Evolutionary conservation across 2,797 vertebrate genomes (phyloP).

Genomic region (Amblyraja radiata): DNA sequence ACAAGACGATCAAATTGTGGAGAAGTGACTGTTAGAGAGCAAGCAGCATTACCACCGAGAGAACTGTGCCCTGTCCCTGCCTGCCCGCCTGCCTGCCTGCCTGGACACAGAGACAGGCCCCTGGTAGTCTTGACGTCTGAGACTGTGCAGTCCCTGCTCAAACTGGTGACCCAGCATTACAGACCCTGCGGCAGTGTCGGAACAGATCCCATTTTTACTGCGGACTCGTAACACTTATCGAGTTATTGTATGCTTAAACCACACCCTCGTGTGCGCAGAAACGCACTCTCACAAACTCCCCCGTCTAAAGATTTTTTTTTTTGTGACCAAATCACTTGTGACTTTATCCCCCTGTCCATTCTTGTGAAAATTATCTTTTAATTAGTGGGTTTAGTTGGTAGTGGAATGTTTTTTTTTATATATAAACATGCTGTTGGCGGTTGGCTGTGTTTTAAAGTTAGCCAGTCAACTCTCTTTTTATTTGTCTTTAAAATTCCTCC

Average conservation of each 20-base stretch:
- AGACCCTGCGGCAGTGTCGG: conserved; percentile 6
- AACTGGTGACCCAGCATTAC: neutral
- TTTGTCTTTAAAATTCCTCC: conserved; percentile 15
- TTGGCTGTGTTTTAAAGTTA: conserved; percentile 6
- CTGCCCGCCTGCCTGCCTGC: conserved; percentile 39
- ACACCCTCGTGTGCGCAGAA: neutral
- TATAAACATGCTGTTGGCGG: neutral
- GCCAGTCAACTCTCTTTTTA: neutral
- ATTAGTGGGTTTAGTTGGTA: conserved; percentile 23
- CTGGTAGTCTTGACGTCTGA: conserved; percentile 1
- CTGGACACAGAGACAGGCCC: neutral
- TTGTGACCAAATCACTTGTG: conserved; percentile 36
- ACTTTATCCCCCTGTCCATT: neutral
- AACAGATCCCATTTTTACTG: conserved; percentile 29
- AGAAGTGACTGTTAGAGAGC: conserved; percentile 88
- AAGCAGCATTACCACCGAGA: neutral
- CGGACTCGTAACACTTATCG: conserved; percentile 23
- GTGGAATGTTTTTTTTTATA: neutral
- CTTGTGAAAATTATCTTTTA: conserved; percentile 27
- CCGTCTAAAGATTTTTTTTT: conserved; percentile 24
- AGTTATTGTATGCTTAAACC: conserved; percentile 31
- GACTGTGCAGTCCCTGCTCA: neutral
- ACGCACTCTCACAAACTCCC: neutral
- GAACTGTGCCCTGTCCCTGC: neutral
- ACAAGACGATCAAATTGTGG: conserved; percentile 99